Conservation (phyloP, 1,140 invertebrate species). For the Hetaerina americana region DNA sequence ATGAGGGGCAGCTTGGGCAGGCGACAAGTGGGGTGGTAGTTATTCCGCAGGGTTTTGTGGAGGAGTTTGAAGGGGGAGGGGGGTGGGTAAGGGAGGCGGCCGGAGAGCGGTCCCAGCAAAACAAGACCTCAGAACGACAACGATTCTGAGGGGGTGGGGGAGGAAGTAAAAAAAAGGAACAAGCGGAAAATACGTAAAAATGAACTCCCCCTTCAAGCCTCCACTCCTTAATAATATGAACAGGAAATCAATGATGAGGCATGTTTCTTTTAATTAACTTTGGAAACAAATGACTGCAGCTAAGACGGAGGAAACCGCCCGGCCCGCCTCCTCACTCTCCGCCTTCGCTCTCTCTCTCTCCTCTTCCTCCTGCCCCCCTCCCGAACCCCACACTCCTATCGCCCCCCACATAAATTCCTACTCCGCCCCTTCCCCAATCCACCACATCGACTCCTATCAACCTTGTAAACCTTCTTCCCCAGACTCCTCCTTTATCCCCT, state of each 20-base stretch:
- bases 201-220: not conserved
- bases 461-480: not conserved
- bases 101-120: not conserved
- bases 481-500: not conserved
- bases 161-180: not conserved
- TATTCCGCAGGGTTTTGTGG: too few species aligned
- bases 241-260: conserved; percentile 5
- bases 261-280: conserved; percentile 9
- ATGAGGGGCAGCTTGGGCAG: not conserved
- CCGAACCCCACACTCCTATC: not conserved
- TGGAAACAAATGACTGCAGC: conserved; percentile 3
- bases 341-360: too few species aligned
- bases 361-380: not conserved
- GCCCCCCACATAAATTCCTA: not conserved
- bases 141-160: not conserved
- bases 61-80: too few species aligned
- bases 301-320: not conserved
- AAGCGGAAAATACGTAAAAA: not conserved
- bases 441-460: not conserved
- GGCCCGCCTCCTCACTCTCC: not conserved
- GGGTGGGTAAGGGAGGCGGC: not conserved
- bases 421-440: not conserved
- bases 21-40: not conserved
- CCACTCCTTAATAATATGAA: conserved; percentile 2
- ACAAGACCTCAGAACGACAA: not conserved